Conservation (phyloP, 1,140 invertebrate genomes). For the Drosophila repleta region DNA sequence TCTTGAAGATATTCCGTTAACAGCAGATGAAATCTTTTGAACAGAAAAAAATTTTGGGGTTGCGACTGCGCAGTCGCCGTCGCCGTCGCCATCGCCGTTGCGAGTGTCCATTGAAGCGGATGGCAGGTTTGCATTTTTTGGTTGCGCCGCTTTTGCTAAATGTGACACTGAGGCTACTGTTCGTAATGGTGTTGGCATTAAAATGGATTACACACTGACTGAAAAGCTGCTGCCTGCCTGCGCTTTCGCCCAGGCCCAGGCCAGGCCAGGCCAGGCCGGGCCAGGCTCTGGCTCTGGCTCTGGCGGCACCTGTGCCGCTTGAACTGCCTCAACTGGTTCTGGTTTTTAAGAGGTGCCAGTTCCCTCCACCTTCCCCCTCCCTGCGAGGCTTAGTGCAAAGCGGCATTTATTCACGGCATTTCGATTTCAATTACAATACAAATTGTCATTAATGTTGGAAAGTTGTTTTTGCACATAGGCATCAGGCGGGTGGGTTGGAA, state of each 20-base stretch:
- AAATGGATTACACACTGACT: slow-evolving; percentile 78
- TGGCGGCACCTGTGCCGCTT: slow-evolving; percentile 42
- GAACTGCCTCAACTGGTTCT: slow-evolving; percentile 64
- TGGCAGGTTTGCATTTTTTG: slow-evolving; percentile 62
- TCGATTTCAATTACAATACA: slow-evolving; percentile 83
- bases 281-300: slow-evolving; percentile 2
- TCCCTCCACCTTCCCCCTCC: slow-evolving; percentile 42
- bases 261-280: slow-evolving; percentile 6
- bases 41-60: slow-evolving; percentile 2
- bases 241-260: slow-evolving; percentile 50
- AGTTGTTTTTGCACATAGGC: slow-evolving; percentile 72
- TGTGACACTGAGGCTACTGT: slow-evolving; percentile 82
- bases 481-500: slow-evolving; percentile 16
- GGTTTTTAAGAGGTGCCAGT: slow-evolving; percentile 57
- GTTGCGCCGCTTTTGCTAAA: slow-evolving; percentile 64
- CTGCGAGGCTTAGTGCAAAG: slow-evolving; percentile 71
- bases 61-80: too few relatives aligned
- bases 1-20: too few relatives aligned
- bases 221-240: slow-evolving; percentile 64
- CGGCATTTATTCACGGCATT: slow-evolving; percentile 82
- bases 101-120: slow-evolving; percentile 50
- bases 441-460: slow-evolving; percentile 83
- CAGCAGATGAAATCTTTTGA: too few relatives aligned
- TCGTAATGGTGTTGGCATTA: slow-evolving; percentile 82
- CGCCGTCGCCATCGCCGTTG: neutral